Percentiles rank a stretch among this genome's conserved stretches.
phyloP scores from a whole-genome alignment of 2,888 invertebrate genomes.

The Dolichopus griseipennis region DNA sequence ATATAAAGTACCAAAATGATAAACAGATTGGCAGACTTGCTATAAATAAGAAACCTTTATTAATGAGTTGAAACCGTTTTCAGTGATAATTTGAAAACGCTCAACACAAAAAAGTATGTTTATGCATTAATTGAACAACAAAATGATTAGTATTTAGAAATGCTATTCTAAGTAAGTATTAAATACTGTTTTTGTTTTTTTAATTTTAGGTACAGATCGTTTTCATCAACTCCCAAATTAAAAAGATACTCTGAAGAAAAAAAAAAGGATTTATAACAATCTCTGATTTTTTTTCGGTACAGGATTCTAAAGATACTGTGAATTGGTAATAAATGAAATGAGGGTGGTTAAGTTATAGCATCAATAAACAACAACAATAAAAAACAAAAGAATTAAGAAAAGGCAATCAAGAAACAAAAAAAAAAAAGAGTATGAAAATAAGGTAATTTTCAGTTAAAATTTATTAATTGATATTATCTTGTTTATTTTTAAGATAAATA shows the following conservation, averaged over 20 bases:
- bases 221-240: neutral
- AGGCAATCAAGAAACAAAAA: too few species aligned
- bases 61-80: neutral
- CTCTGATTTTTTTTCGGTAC: too few species aligned
- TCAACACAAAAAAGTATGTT: too few species aligned
- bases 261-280: neutral
- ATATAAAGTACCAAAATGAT: too few species aligned
- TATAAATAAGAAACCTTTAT: too few species aligned
- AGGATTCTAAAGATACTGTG: neutral
- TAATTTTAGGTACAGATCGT: neutral
- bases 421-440: too few species aligned
- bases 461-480: conserved; percentile 4
- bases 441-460: neutral
- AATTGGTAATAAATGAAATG: neutral
- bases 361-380: neutral
- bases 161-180: neutral
- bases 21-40: neutral
- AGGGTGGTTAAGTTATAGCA: conserved; percentile 1
- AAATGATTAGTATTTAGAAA: neutral
- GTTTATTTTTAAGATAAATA: neutral
- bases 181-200: neutral
- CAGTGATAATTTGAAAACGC: too few species aligned
- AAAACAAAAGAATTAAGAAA: neutral
- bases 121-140: neutral
- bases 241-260: neutral